Base-by-base conservation (phyloP, 2,113 vertebrate species). In the Platanista minor region DNA sequence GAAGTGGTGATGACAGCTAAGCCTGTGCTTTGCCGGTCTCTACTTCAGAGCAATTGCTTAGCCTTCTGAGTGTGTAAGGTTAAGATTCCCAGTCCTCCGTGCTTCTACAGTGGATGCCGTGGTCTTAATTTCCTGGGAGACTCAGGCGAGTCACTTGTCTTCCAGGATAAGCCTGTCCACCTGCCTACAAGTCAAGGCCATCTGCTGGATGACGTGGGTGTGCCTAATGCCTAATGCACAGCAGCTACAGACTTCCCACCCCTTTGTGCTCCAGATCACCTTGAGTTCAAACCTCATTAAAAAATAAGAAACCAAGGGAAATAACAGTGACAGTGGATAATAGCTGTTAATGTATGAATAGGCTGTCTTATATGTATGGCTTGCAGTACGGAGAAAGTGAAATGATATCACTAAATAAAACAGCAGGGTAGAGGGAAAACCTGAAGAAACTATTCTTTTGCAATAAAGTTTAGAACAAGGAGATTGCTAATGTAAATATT, bases 401-500 rank as follows among this genome's bases (percentile, higher is more conserved):
- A 94, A 97, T 43, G 82, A 71, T 77, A 46, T n/a, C 39, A 81
- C 41, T 71, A 74, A 94, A 87, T 80, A 83, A 94, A 91, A 64
- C 18, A 91, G 77, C 54, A 91, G 23, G 41, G 33, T 11, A 57
- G 54, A 88, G 67, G 67, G 61, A 71, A 92, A 80, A 33, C 41
- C 59, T 75, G 33, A 84, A 77, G 36, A 87, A 82, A 41, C 3
- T 61, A 23, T 71, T 85, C 52, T 87, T 93, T 87, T 90, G 36
- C 54, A 75, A 27, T 94, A n/a, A 82, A 72, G 87, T 84, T 88
- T 49, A 92, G 81, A 96, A 87, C 11, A 33, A 41, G 46, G 43
- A 90, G 94, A 91, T 62, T 69, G 59, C 41, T 88, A 36, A 87
- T 87, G 64, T 90, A 97, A 97, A 78, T 86, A 75, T 13, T 71